Percentiles rank a stretch among this genome's conserved stretches.
Evolutionary conservation across 2,797 vertebrate genomes (phyloP).

Genomic region (Orientallactaga sibirica): DNA sequence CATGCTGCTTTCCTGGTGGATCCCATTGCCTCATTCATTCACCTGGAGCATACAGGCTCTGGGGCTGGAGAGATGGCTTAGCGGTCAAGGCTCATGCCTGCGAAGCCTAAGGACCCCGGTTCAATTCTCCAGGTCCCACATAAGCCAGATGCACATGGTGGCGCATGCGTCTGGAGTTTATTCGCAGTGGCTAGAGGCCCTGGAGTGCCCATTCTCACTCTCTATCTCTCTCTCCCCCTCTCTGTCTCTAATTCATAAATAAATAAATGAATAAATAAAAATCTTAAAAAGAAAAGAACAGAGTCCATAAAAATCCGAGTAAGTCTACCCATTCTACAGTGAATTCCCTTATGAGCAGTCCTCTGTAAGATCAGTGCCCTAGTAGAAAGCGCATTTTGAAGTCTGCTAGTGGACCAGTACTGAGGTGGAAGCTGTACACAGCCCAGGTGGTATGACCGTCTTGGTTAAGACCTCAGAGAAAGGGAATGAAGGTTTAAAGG

Average conservation of each 20-base stretch:
- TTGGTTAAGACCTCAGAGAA: background rate
- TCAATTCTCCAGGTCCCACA: too few relatives aligned
- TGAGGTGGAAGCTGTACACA: background rate
- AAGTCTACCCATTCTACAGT: background rate
- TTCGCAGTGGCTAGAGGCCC: too few relatives aligned
- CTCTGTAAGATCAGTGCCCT: background rate
- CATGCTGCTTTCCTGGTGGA: background rate
- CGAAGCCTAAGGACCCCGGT: too few relatives aligned
- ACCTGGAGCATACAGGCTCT: background rate
- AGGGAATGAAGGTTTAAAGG: background rate
- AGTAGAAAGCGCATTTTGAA: background rate
- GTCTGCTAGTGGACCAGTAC: background rate
- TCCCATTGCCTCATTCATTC: background rate
- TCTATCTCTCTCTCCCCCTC: too few relatives aligned
- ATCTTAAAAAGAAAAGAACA: background rate
- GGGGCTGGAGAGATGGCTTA: too few relatives aligned
- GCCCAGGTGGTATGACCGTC: rapidly evolving
- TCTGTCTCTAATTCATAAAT: too few relatives aligned
- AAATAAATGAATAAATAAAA: too few relatives aligned
- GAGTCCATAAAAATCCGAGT: background rate
- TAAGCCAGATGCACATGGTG: too few relatives aligned
- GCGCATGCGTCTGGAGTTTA: too few relatives aligned
- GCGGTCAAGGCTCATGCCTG: too few relatives aligned
- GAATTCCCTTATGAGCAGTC: background rate
- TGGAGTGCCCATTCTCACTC: too few relatives aligned